Evolutionary conservation across 2,888 invertebrate species (phyloP).

Genomic region (Dione vanillae): DNA sequence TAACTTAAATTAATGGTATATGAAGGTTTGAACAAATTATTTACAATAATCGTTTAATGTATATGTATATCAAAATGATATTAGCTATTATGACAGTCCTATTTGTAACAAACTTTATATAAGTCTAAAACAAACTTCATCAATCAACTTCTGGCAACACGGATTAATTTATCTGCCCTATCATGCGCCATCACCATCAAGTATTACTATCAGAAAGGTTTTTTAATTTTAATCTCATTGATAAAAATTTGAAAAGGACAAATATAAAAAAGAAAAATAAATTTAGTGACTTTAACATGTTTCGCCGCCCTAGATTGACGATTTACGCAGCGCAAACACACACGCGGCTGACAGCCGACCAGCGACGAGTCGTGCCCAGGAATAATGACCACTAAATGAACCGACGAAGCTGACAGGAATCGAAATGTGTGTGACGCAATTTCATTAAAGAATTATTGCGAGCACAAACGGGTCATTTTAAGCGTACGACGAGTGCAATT

Average conservation of each 20-base stretch:
- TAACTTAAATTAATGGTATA: too few species aligned
- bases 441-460: conserved; percentile 49
- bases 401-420: conserved; percentile 59
- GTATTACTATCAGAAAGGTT: too few species aligned
- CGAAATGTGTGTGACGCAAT: conserved; percentile 53
- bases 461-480: conserved; percentile 38
- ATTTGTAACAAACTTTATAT: too few species aligned
- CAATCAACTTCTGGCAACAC: background rate
- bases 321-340: conserved; percentile 38
- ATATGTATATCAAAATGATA: too few species aligned
- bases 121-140: too few species aligned
- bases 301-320: conserved; percentile 14
- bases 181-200: background rate
- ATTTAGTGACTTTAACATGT: conserved; percentile 1
- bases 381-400: conserved; percentile 74
- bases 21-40: too few species aligned
- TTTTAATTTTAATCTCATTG: background rate
- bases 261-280: background rate
- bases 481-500: conserved; percentile 35
- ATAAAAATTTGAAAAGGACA: background rate
- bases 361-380: conserved; percentile 58
- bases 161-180: background rate
- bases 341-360: conserved; percentile 46
- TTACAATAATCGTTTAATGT: too few species aligned
- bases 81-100: too few species aligned